These are phyloP conservation scores for Passer domesticus DNA, from an alignment of 2,113 vertebrate species.

Conservation along the genomic window DNA sequence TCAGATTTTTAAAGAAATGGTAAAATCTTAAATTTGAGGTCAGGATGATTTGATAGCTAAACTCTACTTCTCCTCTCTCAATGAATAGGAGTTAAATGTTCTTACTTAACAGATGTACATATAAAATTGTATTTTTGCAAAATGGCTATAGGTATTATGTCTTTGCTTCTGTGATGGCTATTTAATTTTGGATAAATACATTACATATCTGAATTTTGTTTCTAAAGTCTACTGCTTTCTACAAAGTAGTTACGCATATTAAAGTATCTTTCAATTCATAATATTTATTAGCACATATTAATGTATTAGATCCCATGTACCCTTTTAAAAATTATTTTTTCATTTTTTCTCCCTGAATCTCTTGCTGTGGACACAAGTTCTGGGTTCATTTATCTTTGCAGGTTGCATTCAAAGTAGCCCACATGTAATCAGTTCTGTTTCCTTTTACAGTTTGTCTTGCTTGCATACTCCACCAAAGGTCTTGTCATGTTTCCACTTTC, in stretches of 20 bases:
- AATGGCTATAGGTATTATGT: background rate
- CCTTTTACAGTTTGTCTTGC: background rate
- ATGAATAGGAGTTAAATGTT: background rate
- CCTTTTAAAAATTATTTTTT: background rate
- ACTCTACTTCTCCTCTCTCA: background rate
- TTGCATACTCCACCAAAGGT: background rate
- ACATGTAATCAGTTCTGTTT: background rate
- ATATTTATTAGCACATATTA: background rate
- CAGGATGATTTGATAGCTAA: background rate
- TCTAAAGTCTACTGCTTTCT: background rate
- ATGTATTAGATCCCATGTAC: background rate
- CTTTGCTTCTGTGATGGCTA: background rate
- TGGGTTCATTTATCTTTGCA: background rate
- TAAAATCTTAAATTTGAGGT: background rate
- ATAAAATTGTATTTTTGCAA: background rate
- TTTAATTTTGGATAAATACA: background rate
- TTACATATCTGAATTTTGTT: background rate
- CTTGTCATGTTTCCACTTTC: background rate
- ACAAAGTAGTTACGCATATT: background rate
- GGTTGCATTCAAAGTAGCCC: background rate
- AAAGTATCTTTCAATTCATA: background rate
- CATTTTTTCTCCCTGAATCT: background rate
- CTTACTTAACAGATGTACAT: background rate
- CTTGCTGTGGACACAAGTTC: background rate
- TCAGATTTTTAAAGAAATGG: background rate